Base-by-base conservation (phyloP, 1,140 invertebrate genomes). In the Euura lappo region DNA sequence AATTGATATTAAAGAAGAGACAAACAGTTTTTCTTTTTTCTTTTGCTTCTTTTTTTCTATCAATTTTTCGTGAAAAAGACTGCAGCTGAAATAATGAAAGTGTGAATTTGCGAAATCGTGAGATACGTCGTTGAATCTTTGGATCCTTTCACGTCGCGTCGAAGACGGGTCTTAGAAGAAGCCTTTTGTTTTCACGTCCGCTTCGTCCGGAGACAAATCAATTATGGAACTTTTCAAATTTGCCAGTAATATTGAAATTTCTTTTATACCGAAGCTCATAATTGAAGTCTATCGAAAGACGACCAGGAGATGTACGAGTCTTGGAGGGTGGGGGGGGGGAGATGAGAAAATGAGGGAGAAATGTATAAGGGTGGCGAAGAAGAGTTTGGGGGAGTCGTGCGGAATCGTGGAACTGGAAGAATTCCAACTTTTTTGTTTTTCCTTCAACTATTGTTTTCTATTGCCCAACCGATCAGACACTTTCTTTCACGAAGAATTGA, bases 211-310 rank as follows among this genome's bases (percentile, higher is more conserved):
- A 51, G 80, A 86, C 79, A 80, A 87, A 87, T 87, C 86, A 88
- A 87, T 87, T 88, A 87, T 84, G 81, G 81, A 88, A 88, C 85
- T 88, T 88, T 88, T 86, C 85, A 85, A 87, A 87, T 86, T 88
- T 86, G 84, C 86, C 85, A 84, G 85, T 86, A 86, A 88, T 87
- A 88, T 87, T 86, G 85, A 88, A 87, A 88, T 88, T 86, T 86
- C 86, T 86, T 88, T 87, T 84, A 86, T 86, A 77, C 77, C 76
- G 70, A 79, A 85, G 82, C 81, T 85, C 83, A 85, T 85, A 86
- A 87, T 86, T 85, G 84, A 87, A 88, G 84, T 86, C 85, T 85
- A 87, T 86, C 85, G 83, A 76, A 81, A 76, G 78, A 79, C 77
- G 78, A 79, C 76, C 60, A 47, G 76, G 65, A 76, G 76, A 76